These are phyloP conservation scores for Ophraella communa DNA, from an alignment of 2,888 invertebrate species.

Conservation along the genomic window DNA sequence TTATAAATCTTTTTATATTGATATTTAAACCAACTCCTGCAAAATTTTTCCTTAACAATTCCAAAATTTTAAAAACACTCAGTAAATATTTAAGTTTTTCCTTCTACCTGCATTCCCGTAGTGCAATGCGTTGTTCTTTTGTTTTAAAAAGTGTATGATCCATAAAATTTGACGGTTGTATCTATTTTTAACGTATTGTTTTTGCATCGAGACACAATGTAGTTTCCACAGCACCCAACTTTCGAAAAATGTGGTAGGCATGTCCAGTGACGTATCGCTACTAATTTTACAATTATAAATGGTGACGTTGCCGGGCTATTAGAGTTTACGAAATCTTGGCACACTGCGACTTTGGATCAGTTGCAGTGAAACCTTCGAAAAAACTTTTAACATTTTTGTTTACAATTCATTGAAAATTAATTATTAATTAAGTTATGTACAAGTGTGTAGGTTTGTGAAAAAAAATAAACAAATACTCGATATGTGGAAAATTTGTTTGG, in stretches of 20 bases:
- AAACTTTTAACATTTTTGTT: neutral
- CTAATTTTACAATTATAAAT: slow-evolving; percentile 27
- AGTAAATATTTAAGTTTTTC: no score
- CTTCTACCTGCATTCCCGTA: no score
- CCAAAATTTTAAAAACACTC: no score
- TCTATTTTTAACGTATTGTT: no score
- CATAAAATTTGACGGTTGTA: no score
- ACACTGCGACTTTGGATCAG: neutral
- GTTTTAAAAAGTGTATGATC: neutral
- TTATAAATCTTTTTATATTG: no score
- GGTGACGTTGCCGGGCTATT: slow-evolving; percentile 2
- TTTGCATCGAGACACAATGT: neutral
- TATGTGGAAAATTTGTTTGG: neutral
- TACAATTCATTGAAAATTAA: slow-evolving; percentile 6
- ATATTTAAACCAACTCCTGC: no score
- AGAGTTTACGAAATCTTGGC: neutral
- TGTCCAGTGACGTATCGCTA: slow-evolving; percentile 19
- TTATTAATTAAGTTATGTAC: neutral
- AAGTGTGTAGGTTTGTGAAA: neutral
- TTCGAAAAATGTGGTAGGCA: slow-evolving; percentile 10
- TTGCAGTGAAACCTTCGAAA: slow-evolving; percentile 1
- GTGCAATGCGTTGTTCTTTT: neutral
- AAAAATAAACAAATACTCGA: neutral
- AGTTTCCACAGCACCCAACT: neutral
- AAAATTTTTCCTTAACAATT: no score